Conservation (phyloP, 2,797 vertebrate species). For the Parotocinclus haroldoi region DNA sequence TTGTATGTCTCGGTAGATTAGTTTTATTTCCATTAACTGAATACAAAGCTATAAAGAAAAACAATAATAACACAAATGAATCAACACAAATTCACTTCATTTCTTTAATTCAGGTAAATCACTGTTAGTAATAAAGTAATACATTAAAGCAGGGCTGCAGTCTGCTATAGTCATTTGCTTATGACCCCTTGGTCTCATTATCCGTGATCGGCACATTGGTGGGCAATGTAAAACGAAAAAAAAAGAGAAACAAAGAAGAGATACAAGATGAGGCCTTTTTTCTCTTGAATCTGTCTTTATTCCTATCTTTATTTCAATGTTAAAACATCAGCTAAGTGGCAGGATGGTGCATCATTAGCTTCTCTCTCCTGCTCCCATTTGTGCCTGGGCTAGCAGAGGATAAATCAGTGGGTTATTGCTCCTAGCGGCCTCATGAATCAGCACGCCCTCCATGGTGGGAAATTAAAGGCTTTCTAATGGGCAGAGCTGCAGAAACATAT, state of each 20-base stretch:
- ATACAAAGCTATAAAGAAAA: not conserved
- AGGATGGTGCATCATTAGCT: slow-evolving; percentile 69
- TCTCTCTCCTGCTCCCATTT: slow-evolving; percentile 58
- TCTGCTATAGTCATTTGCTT: not conserved
- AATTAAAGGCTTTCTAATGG: slow-evolving; percentile 69
- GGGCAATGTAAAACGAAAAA: slow-evolving; percentile 31
- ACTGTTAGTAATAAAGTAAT: slow-evolving; percentile 3
- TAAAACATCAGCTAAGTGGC: slow-evolving; percentile 70
- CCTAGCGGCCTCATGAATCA: slow-evolving; percentile 65
- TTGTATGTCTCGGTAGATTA: not conserved
- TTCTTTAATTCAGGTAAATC: not conserved
- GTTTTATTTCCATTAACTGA: not conserved
- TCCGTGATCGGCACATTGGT: not conserved
- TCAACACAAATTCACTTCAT: not conserved
- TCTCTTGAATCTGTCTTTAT: slow-evolving; percentile 65
- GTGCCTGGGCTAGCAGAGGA: slow-evolving; percentile 55
- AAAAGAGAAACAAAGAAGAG: not conserved
- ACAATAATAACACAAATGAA: not conserved
- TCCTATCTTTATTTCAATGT: slow-evolving; percentile 65
- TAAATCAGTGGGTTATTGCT: slow-evolving; percentile 74
- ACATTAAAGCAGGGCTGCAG: not conserved
- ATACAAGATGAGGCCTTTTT: slow-evolving; percentile 36
- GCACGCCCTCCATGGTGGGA: slow-evolving; percentile 58
- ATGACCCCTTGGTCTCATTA: slow-evolving; percentile 2
- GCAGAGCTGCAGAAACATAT: slow-evolving; percentile 49